Evolutionary conservation across 2,113 vertebrate species (phyloP).

Genomic region (Cinclus cinclus): DNA sequence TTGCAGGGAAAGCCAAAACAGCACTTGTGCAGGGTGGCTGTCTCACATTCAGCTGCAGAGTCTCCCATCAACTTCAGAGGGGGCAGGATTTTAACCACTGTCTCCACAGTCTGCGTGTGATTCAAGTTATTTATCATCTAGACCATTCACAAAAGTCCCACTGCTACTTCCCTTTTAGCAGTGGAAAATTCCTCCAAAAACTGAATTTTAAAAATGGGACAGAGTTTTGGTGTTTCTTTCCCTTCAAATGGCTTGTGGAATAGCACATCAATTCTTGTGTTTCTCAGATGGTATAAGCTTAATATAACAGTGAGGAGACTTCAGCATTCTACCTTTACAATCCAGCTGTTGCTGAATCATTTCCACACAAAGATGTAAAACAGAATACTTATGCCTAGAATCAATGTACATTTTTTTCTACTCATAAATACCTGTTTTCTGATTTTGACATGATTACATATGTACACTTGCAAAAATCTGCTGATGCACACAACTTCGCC

Average conservation of each 20-base stretch:
- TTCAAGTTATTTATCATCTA: neutral
- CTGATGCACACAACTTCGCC: neutral
- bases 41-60: fast-evolving
- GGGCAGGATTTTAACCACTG: neutral
- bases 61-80: neutral
- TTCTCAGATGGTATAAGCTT: neutral
- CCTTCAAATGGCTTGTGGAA: neutral
- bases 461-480: neutral
- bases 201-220: neutral
- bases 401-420: neutral
- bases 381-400: neutral
- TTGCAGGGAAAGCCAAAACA: neutral
- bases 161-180: neutral
- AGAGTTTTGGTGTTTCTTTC: neutral
- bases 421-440: neutral
- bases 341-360: neutral
- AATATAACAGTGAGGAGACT: neutral
- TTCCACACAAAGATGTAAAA: neutral
- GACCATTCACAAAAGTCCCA: neutral
- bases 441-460: neutral
- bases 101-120: neutral
- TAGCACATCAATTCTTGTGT: neutral
- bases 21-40: neutral
- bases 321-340: neutral
- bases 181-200: slow-evolving; percentile 24